Conservation (phyloP, 2,113 vertebrate species). For the Peromyscus leucopus region DNA sequence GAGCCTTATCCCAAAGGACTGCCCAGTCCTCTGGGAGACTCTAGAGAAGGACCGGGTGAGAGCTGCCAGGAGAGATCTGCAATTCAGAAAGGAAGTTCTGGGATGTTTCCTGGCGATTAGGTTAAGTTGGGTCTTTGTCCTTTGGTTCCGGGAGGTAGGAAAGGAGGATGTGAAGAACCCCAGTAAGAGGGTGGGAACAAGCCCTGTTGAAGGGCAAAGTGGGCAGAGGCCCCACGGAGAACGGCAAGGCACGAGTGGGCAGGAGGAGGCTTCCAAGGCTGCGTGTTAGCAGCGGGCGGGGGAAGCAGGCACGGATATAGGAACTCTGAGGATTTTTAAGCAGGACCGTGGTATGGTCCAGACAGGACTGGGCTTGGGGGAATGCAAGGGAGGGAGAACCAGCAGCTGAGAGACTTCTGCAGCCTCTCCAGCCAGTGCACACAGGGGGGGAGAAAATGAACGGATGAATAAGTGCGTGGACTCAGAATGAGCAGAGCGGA, state of each 20-base stretch:
- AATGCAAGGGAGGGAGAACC: not conserved
- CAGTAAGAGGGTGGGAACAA: not conserved
- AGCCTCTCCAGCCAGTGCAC: not conserved
- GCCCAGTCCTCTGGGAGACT: not conserved
- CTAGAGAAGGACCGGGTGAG: not conserved
- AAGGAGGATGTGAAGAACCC: not conserved
- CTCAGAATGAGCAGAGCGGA: not conserved
- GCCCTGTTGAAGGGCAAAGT: not conserved
- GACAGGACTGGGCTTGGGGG: not conserved
- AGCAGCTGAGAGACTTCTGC: not conserved
- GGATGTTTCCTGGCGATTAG: not conserved
- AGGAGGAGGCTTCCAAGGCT: not conserved
- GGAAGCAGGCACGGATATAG: not conserved
- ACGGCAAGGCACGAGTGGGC: not conserved
- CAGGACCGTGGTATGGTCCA: not conserved
- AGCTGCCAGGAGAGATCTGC: not conserved
- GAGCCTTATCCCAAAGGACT: not conserved
- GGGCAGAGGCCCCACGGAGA: not conserved
- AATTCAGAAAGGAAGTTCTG: conserved; percentile 13
- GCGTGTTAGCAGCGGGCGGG: accelerated
- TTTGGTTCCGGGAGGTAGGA: not conserved
- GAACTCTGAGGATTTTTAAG: not conserved
- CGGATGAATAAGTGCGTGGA: not conserved
- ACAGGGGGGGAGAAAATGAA: not conserved
- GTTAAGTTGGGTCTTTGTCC: not conserved